Conservation (phyloP, 2,888 invertebrate species). For the Tetranychus piercei region DNA sequence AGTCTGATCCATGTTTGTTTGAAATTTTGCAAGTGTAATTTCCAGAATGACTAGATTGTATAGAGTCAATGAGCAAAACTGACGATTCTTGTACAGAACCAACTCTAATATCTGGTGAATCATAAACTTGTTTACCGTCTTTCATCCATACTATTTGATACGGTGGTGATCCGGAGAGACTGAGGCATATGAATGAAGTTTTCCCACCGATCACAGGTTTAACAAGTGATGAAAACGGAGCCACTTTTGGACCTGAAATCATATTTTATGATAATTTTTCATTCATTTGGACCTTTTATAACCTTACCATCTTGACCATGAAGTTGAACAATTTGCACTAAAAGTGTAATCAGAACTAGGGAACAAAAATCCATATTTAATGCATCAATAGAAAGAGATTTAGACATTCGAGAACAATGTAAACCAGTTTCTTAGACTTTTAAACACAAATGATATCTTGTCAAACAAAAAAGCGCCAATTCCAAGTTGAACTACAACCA, state of each 20-base stretch:
- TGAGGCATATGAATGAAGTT: neutral
- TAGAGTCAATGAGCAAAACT: neutral
- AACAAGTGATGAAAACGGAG: neutral
- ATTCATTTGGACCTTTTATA: neutral
- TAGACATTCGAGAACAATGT: neutral
- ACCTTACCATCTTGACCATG: neutral
- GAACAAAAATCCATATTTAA: neutral
- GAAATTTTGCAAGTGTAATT: neutral
- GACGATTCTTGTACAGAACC: conserved; percentile 22
- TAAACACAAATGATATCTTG: neutral
- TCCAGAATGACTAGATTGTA: neutral
- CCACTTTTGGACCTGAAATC: neutral
- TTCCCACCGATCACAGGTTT: neutral
- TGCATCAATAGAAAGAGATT: neutral
- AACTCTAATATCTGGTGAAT: conserved; percentile 12
- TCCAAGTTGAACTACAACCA: neutral
- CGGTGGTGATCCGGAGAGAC: conserved; percentile 25
- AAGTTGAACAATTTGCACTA: neutral
- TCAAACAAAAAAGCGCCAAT: neutral
- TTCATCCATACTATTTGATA: conserved; percentile 30
- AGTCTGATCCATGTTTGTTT: neutral
- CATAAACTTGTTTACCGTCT: conserved; percentile 28
- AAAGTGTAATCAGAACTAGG: neutral
- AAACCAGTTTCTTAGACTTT: neutral
- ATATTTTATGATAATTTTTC: neutral